Conservation (phyloP, 35 echinoderm and acorn worm species). For the Antedon bifida region DNA sequence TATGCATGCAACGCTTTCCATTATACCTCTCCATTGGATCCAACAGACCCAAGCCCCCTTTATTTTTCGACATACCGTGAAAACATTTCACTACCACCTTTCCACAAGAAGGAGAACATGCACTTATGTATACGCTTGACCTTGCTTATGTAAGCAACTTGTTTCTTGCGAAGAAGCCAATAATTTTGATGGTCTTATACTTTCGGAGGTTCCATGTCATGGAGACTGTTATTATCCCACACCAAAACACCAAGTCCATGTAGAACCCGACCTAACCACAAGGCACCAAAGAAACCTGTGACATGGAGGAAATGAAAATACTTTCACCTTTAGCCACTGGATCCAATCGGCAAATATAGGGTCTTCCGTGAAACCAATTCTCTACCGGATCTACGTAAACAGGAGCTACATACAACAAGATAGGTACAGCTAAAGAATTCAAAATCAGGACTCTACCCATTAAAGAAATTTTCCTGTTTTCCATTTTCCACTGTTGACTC, state of each 20-base stretch:
- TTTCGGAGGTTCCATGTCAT: too few species aligned
- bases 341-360: neutral
- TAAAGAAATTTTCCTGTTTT: neutral
- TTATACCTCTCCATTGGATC: neutral
- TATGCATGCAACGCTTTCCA: too few species aligned
- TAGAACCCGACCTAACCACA: too few species aligned
- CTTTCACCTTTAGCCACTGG: neutral
- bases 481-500: neutral
- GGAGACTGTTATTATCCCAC: too few species aligned
- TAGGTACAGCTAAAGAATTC: neutral
- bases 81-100: neutral
- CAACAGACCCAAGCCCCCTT: neutral
- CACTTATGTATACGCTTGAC: neutral
- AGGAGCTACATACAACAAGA: neutral
- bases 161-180: too few species aligned
- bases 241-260: too few species aligned
- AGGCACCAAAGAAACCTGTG: too few species aligned
- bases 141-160: too few species aligned
- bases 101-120: neutral
- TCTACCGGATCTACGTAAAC: neutral
- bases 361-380: neutral
- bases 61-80: neutral
- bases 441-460: neutral
- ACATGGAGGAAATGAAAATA: neutral
- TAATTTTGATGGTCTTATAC: too few species aligned